Evolutionary conservation across 2,797 vertebrate genomes (phyloP), one percentile per base, ranked within the genome.

Genomic region (Nyctibius grandis): DNA sequence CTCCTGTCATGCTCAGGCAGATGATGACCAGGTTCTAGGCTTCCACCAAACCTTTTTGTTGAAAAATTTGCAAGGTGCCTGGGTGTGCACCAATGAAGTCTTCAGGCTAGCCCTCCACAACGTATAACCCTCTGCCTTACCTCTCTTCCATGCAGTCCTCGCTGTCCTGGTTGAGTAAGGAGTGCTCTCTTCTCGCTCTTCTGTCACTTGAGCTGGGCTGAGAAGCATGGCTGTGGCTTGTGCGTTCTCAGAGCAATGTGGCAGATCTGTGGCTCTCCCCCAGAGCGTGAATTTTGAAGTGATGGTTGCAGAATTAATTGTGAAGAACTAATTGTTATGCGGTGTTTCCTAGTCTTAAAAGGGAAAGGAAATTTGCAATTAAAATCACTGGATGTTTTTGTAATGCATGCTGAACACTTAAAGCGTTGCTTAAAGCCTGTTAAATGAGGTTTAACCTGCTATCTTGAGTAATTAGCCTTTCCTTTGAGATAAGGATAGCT

Each of bases 61-160:
- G 97, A 98, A 98, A 98, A 96, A 73, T 92, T 96, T 97, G 70
- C 97, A 96, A 95, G 98, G 93, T 97, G 97, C 97, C 72, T 98
- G 98, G 98, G 98, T 98, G 75, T 98, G 98, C 97, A 98, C 98
- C 97, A 98, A 98, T 21, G 97, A 98, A 95, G 97, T 98, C 98
- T 98, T 98, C 98, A 98, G 98, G 97, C 98, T 98, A 97, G 96
- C 98, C 45, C 98, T 98, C 59, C 98, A 98, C 98, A 98, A 98
- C 97, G 59, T 98, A 77, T 98, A 97, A 97, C 93, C 81, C 88
- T 91, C 67, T 97, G 89, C 85, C 92, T 81, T 84, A 22, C 85
- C 85, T 77, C 91, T 73, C 85, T 61, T 86, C 95, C 88, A 40
- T n/a, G 76, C 96, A 89, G 79, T 96, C 96, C 94, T 96, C 72